A percentile compares a stretch with the other conserved stretches of the same genome.
Evolutionary conservation across 2,113 vertebrate genomes (phyloP).

Genomic region (Bolborhynchus lineola): DNA sequence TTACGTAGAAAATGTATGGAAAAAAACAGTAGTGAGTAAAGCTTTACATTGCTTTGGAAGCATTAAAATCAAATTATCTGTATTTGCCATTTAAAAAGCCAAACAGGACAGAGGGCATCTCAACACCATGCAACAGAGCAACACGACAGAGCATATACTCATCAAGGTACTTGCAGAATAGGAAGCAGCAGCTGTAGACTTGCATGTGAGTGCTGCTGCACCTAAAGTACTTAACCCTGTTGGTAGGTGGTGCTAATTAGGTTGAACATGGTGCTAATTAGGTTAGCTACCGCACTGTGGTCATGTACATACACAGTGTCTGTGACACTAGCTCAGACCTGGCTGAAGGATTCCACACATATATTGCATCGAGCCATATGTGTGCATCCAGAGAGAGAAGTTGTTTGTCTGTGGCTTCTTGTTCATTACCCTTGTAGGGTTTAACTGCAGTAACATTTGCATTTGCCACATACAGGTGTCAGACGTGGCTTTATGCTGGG

Average conservation of each 20-base stretch:
- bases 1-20: not conserved
- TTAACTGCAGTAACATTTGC: constrained; percentile 5
- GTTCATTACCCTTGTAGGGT: not conserved
- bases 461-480: not conserved
- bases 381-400: not conserved
- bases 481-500: not conserved
- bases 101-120: not conserved
- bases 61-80: not conserved
- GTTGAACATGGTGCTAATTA: constrained; percentile 27
- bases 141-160: no score
- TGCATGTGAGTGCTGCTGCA: not conserved
- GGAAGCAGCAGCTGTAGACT: not conserved
- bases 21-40: not conserved
- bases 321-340: not conserved
- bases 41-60: not conserved
- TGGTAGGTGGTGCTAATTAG: constrained; percentile 49
- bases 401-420: not conserved
- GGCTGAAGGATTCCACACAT: not conserved
- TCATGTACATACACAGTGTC: not conserved
- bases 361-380: not conserved
- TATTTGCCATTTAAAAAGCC: not conserved
- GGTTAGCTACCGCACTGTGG: not conserved
- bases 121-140: not conserved
- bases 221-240: constrained; percentile 39
- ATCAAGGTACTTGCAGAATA: not conserved